Conservation (phyloP, 30 jellyfish, hydroid and myxozoan genomes). For the Turritopsis dohrnii region DNA sequence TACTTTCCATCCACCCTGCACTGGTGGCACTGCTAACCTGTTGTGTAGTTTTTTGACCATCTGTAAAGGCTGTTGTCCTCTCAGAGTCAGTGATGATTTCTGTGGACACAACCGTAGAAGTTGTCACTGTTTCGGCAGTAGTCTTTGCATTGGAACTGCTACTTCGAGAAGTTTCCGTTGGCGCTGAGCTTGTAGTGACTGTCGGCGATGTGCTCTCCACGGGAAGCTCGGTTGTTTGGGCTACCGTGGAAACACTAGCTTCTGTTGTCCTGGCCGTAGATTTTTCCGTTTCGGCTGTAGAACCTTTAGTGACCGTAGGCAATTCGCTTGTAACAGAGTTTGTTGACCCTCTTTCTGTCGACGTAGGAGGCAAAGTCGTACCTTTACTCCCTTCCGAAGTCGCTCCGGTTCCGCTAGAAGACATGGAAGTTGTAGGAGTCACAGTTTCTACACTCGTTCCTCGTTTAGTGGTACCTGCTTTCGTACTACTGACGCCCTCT, state of each 20-base stretch:
- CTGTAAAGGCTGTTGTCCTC: too few relatives aligned
- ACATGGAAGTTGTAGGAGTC: not conserved
- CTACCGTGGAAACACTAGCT: not conserved
- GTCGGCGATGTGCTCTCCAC: not conserved
- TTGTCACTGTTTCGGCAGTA: not conserved
- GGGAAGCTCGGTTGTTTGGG: not conserved
- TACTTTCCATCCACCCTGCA: too few relatives aligned
- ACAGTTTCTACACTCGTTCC: not conserved
- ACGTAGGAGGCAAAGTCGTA: not conserved
- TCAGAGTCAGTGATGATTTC: too few relatives aligned
- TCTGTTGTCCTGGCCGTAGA: not conserved
- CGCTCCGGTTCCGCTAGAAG: not conserved
- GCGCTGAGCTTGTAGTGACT: not conserved
- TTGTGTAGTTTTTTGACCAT: too few relatives aligned
- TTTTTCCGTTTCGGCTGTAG: not conserved
- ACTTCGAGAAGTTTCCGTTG: not conserved
- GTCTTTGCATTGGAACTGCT: not conserved
- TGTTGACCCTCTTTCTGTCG: not conserved
- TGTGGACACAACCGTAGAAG: not conserved
- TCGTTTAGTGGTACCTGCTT: not conserved
- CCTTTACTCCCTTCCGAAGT: not conserved
- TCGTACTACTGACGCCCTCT: not conserved
- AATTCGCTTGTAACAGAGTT: not conserved
- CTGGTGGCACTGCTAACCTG: too few relatives aligned
- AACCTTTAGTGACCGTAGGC: not conserved